These are phyloP conservation scores for Scophthalmus maximus DNA, from an alignment of 2,113 vertebrate species.

Conservation along the genomic window DNA sequence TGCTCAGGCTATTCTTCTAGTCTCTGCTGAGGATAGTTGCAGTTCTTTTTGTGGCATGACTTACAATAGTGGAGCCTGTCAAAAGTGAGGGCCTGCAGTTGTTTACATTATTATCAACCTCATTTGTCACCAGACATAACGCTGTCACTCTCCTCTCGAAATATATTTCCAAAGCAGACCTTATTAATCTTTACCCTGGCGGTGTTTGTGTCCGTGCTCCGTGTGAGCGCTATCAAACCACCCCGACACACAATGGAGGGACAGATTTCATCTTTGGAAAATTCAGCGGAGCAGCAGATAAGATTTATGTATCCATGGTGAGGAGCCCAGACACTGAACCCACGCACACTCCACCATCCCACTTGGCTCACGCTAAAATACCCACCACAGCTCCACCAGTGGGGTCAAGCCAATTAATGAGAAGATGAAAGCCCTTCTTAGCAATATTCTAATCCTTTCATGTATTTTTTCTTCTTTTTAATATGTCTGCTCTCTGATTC, in stretches of 20 bases:
- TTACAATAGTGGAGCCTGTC: neutral
- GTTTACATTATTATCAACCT: neutral
- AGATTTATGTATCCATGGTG: constrained; percentile 64
- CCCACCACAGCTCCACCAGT: constrained; percentile 40
- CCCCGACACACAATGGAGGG: constrained; percentile 27
- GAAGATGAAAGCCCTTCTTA: constrained; percentile 61
- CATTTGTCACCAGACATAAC: neutral
- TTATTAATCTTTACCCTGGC: neutral
- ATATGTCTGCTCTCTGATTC: neutral
- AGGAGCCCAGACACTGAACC: constrained; percentile 26
- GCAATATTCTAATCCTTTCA: constrained; percentile 47
- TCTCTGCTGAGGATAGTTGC: neutral
- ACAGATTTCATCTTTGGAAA: constrained; percentile 54
- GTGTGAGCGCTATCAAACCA: neutral
- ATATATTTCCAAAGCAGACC: constrained; percentile 10
- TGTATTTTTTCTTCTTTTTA: constrained; percentile 15
- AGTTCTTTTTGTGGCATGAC: neutral
- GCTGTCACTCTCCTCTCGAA: neutral
- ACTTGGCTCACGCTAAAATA: constrained; percentile 20
- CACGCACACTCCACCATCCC: neutral
- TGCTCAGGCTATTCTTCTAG: neutral
- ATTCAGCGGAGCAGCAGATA: constrained; percentile 44
- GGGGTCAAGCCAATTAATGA: constrained; percentile 66
- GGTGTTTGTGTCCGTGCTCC: neutral
- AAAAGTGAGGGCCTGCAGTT: neutral